Percentiles rank a stretch among this genome's conserved stretches.
Evolutionary conservation across 1,140 invertebrate genomes (phyloP).

Genomic region (Copidosoma floridanum): DNA sequence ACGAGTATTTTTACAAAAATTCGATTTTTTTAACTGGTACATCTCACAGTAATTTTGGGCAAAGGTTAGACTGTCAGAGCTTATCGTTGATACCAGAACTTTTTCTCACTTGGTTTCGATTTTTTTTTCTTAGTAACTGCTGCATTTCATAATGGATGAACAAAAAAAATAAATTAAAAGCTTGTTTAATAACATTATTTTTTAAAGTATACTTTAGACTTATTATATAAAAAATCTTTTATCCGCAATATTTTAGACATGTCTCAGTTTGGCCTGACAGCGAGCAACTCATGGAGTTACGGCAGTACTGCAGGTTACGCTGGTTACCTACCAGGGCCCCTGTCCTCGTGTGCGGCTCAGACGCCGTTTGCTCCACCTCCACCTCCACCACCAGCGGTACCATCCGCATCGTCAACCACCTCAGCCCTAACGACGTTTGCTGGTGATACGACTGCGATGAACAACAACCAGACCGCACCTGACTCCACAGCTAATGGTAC

Average conservation of each 20-base stretch:
- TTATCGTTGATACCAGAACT: no score
- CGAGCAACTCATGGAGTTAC: constrained; percentile 80
- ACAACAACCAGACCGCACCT: constrained; percentile 60
- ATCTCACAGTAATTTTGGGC: no score
- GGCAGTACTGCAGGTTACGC: constrained; percentile 78
- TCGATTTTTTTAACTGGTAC: no score
- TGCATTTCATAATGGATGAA: background rate
- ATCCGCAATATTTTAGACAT: constrained; percentile 65
- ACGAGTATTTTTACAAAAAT: no score
- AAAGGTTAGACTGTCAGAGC: background rate
- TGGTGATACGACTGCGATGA: constrained; percentile 48
- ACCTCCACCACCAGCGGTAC: constrained; percentile 62
- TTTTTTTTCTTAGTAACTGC: background rate
- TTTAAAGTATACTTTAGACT: background rate
- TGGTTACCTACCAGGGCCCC: constrained; percentile 67
- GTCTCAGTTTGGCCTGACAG: constrained; percentile 75
- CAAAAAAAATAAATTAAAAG: background rate
- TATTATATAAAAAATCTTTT: background rate
- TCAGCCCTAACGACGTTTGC: constrained; percentile 58
- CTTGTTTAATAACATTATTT: background rate
- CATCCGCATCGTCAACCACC: constrained; percentile 58
- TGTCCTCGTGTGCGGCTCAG: constrained; percentile 63
- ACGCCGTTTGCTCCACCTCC: constrained; percentile 64
- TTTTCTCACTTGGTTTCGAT: constrained; percentile 15
- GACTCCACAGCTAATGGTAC: constrained; percentile 64